phyloP scores from a whole-genome alignment of 2,888 invertebrate genomes.

The Apodemia duryi region DNA sequence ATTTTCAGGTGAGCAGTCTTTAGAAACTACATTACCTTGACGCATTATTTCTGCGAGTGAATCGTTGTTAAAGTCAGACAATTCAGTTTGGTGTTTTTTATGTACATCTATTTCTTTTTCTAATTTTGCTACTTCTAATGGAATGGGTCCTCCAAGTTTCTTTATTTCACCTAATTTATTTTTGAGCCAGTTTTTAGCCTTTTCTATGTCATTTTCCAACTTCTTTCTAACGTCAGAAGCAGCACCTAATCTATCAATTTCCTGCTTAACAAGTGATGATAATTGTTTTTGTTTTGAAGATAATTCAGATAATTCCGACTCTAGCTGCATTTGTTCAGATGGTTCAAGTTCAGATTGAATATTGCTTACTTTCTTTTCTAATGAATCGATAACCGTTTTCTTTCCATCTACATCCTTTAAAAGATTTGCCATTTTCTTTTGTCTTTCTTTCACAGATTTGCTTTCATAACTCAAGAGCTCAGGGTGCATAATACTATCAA shows the following conservation, averaged over 20 bases:
- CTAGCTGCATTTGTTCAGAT: constrained; percentile 88
- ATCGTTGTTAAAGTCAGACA: constrained; percentile 87
- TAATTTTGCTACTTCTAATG: constrained; percentile 89
- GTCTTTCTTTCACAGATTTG: constrained; percentile 86
- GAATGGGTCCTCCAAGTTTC: constrained; percentile 86
- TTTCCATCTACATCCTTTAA: constrained; percentile 92
- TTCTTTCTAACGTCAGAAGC: constrained; percentile 86
- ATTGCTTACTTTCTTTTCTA: constrained; percentile 90
- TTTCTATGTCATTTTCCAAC: constrained; percentile 88
- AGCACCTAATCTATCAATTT: constrained; percentile 84
- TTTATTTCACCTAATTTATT: constrained; percentile 86
- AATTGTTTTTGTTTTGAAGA: constrained; percentile 87
- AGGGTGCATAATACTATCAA: constrained; percentile 82
- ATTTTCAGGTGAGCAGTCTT: constrained; percentile 89
- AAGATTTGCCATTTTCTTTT: constrained; percentile 84
- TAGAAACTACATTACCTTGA: constrained; percentile 86
- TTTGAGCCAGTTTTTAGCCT: constrained; percentile 89
- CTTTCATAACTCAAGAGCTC: constrained; percentile 87
- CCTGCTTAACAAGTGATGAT: constrained; percentile 83
- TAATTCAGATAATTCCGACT: constrained; percentile 84
- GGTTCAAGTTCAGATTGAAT: constrained; percentile 92
- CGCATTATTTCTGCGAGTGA: constrained; percentile 87
- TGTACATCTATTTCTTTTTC: constrained; percentile 89
- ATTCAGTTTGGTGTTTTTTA: constrained; percentile 86
- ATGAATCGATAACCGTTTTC: constrained; percentile 87